Percentiles rank a stretch among this genome's conserved stretches.
phyloP scores from a whole-genome alignment of 2,113 vertebrate genomes.

The Saimiri boliviensis region DNA sequence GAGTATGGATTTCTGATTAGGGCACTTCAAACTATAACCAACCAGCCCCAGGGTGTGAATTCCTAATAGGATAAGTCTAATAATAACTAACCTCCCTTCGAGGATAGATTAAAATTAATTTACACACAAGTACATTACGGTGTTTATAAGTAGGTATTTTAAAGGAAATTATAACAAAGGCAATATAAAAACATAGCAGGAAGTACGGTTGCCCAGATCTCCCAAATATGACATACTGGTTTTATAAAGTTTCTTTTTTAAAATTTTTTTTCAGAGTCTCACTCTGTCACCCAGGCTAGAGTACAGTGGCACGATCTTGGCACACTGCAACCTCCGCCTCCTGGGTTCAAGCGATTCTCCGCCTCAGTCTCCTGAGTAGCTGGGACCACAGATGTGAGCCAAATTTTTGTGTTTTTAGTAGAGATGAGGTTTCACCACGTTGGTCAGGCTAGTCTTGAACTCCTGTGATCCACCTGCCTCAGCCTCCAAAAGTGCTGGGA shows the following conservation, averaged over 20 bases:
- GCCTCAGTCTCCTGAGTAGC: neutral
- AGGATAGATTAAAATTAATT: conserved; percentile 62
- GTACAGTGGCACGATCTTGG: neutral
- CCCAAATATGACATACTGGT: neutral
- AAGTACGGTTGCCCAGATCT: neutral
- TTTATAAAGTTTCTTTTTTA: neutral
- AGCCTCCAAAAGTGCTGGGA: neutral
- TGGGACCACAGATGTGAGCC: neutral
- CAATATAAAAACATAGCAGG: neutral
- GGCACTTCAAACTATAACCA: conserved; percentile 53
- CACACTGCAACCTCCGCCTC: neutral
- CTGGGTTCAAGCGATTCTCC: neutral
- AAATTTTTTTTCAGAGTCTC: neutral
- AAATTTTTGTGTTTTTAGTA: neutral
- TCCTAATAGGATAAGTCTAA: conserved; percentile 55
- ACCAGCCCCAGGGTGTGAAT: conserved; percentile 47
- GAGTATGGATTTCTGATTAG: conserved; percentile 60
- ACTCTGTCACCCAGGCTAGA: neutral
- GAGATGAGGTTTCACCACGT: neutral
- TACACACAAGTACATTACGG: conserved; percentile 39
- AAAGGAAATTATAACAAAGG: conserved; percentile 42
- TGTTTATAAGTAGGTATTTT: conserved; percentile 52
- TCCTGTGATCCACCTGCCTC: neutral
- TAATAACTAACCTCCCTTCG: conserved; percentile 48
- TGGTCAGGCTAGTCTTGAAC: neutral